Evolutionary conservation across 2,888 invertebrate species (phyloP).

Genomic region (Flexamia atlantica): DNA sequence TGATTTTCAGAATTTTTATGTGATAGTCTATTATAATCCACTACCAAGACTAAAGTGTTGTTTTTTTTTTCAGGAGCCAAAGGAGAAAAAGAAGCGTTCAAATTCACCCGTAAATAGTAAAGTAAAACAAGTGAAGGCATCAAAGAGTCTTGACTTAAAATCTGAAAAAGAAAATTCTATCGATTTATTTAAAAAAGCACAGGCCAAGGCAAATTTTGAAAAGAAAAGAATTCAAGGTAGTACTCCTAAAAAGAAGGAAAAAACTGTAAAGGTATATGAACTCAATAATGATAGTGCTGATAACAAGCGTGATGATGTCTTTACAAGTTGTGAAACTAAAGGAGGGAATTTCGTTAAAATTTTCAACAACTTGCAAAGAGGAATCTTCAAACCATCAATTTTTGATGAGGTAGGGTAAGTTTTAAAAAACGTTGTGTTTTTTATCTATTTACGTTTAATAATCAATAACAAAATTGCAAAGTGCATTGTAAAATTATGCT

Average conservation of each 20-base stretch:
- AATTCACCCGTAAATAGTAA: not conserved
- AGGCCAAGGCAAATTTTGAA: not conserved
- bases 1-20: too few relatives aligned
- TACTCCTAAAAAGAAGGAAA: not conserved
- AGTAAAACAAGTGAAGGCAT: not conserved
- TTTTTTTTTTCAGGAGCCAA: not conserved
- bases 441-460: too few relatives aligned
- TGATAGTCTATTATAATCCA: not conserved
- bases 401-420: slow-evolving; percentile 13
- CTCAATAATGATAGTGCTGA: not conserved
- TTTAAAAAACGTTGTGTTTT: too few relatives aligned
- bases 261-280: not conserved
- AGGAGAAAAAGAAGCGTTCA: not conserved
- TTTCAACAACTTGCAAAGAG: slow-evolving; percentile 16
- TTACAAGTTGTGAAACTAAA: not conserved
- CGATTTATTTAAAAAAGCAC: not conserved
- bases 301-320: not conserved
- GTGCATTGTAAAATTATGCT: too few relatives aligned
- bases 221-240: not conserved
- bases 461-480: too few relatives aligned
- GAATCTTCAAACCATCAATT: not conserved
- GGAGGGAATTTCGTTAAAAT: slow-evolving; percentile 2
- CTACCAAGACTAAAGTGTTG: not conserved
- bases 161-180: slow-evolving; percentile 7
- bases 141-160: not conserved